Conservation (phyloP, 2,113 vertebrate species). For the Zonotrichia leucophrys region DNA sequence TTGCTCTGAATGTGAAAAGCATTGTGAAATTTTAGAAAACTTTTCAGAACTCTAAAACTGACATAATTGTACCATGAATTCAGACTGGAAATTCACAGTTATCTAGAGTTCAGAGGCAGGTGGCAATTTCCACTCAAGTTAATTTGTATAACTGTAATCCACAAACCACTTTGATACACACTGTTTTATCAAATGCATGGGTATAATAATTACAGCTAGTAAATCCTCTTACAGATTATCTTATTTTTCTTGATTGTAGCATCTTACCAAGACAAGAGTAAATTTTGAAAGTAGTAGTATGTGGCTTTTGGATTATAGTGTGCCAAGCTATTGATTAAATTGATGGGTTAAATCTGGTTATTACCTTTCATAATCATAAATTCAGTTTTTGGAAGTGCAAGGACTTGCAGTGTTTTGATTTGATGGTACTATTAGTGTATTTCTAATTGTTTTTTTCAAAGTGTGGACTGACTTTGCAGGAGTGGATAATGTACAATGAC, state of each 20-base stretch:
- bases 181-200: background rate
- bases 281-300: background rate
- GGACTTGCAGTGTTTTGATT: background rate
- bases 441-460: background rate
- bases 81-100: background rate
- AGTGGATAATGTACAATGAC: background rate
- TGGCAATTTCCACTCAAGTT: background rate
- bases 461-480: background rate
- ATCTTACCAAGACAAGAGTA: background rate
- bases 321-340: background rate
- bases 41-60: background rate
- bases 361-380: background rate
- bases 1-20: background rate
- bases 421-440: background rate
- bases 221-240: background rate
- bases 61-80: background rate
- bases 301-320: background rate
- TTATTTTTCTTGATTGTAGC: background rate
- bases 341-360: background rate
- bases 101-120: background rate
- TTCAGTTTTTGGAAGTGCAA: background rate
- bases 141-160: background rate
- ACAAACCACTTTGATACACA: background rate
- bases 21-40: background rate
- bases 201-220: background rate